Evolutionary conservation across 2,113 vertebrate species (phyloP), one percentile per base, ranked within the genome.

Genomic region (Engraulis encrasicolus): DNA sequence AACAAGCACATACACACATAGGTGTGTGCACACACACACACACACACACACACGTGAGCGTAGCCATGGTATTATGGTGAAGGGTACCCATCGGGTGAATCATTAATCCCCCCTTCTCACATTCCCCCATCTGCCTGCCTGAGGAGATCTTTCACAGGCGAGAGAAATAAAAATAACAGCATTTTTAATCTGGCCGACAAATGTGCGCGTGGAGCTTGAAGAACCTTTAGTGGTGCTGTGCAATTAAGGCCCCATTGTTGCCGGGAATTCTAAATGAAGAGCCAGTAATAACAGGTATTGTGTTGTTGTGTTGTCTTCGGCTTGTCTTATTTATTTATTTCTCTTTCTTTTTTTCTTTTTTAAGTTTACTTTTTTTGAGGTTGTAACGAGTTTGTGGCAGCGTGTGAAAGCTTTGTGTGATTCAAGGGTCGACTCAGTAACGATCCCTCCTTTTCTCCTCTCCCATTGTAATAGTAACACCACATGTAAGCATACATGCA

Each of bases 181-280:
- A 85, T 34, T 77, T 85, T 85, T 81, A 85, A 81, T 85, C 83
- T 78, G 80, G 61, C 19, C 23, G 58, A 31, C 66, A 71, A 31
- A 34, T 12, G 27, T 66, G 84, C 81, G 79, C 77, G 40, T 31
- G 50, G 83, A 78, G 79, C 36, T 50, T 71, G 80, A 85, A 85
- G 84, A 85, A 78, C 78, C 84, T 79, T 77, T n/a, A n/a, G n/a
- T n/a, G 78, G 84, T 61, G 80, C 45, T 54, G 80, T 78, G 80
- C 81, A 82, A 85, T 85, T 85, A 85, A 66, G 66, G 58, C 50
- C 40, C 80, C 31, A 78, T 81, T 85, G 84, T 85, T n/a, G 49
- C 74, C 19, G 50, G 1, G 74, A 11, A 11, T 81, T 52, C 84
- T 85, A 82, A 85, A 85, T 78, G 71, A 82, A 79, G 71, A 77